phyloP scores from a whole-genome alignment of 2,888 invertebrate genomes.

The Sinhomidia bicolor region DNA sequence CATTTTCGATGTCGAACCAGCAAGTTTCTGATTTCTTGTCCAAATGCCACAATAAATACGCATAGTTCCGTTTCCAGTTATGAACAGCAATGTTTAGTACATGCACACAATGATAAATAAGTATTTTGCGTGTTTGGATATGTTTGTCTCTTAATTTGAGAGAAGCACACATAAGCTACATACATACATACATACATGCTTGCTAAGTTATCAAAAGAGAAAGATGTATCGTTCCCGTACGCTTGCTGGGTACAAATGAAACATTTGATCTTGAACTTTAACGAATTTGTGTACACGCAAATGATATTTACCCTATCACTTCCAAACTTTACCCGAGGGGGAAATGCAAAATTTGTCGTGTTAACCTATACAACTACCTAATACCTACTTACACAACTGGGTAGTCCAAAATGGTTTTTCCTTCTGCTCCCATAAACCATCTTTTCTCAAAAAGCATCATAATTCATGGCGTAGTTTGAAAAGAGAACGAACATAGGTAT shows the following conservation, averaged over 20 bases:
- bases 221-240: neutral
- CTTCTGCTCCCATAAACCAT: neutral
- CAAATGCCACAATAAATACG: neutral
- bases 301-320: neutral
- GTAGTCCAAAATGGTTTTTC: neutral
- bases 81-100: neutral
- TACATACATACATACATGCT: too few species aligned
- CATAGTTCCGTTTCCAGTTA: too few species aligned
- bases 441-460: neutral
- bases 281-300: conserved; percentile 12
- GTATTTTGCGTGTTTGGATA: neutral
- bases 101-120: neutral
- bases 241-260: neutral
- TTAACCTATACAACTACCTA: neutral
- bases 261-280: conserved; percentile 38
- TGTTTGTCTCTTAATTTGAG: neutral
- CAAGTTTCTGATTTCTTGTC: neutral
- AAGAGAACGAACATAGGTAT: neutral
- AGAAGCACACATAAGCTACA: too few species aligned
- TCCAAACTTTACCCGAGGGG: conserved; percentile 18
- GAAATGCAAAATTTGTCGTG: conserved; percentile 3
- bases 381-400: too few species aligned
- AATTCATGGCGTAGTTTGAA: neutral
- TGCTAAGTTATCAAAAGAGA: neutral
- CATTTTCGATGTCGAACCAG: too few species aligned